Evolutionary conservation across 2,113 vertebrate species (phyloP), one percentile per base, ranked within the genome.

Genomic region (Leucosticte australis): DNA sequence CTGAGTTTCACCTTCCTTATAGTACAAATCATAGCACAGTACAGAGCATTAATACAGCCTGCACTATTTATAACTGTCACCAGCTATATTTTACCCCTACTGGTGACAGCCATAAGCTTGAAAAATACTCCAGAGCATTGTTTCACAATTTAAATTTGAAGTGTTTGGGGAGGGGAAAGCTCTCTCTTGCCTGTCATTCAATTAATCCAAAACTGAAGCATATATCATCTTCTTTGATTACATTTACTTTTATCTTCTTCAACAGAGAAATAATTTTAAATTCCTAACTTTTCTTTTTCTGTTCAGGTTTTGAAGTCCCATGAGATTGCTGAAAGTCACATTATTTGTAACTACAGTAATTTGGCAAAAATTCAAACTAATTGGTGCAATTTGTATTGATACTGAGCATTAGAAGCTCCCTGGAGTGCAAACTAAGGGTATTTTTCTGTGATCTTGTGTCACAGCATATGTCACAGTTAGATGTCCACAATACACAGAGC

Each of bases 81-180:
- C 47, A 82, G 77, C 68, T 68, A 49, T 59, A 53, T 91, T 94
- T 87, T 60, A 81, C 44, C 20, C 22, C 37, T 46, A 56, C 31
- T 53, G 28, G 31, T 84, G 14, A 49, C 15, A 78, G 53, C 13
- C 69, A 76, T 53, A 92, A 89, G 41, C 46, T 57, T 92, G 57
- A 91, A 87, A 95, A 95, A 79, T 57, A 46, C 18, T 76, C 37
- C 37, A 57, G 49, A 57, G 22, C 30, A 33, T 76, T 89, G 81
- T 91, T 97, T 91, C 62, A 84, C 57, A 82, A 82, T 67, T 83
- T 69, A 92, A 80, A 94, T 69, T 57, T 83, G 15, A 84, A 71
- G 52, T 41, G 24, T 53, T 82, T 57, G 55, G 15, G 7, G 13
- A 17, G 7, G 12, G 19, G 53, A 64, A 71, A 65, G 5, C 35